These are phyloP conservation scores for Drosophila mayri DNA, from an alignment of 1,140 invertebrate genomes.

Conservation along the genomic window DNA sequence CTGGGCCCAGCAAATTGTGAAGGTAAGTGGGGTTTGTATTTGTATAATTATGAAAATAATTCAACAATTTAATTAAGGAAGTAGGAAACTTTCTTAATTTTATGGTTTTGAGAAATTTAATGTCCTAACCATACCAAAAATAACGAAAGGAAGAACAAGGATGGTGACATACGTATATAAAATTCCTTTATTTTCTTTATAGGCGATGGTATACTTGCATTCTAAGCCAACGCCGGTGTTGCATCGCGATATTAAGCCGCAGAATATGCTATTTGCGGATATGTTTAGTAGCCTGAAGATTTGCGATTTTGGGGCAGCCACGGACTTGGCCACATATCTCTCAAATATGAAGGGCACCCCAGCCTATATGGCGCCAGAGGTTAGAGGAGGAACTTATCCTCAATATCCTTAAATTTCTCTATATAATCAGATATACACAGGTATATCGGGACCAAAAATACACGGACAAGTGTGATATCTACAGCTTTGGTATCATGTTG, in stretches of 20 bases:
- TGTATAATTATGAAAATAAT: background rate
- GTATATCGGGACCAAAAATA: conserved; percentile 1
- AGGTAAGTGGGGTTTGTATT: background rate
- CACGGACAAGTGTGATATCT: conserved; percentile 48
- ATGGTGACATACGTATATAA: too few relatives aligned
- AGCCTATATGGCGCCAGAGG: conserved; percentile 49
- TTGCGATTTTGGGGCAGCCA: conserved; percentile 37
- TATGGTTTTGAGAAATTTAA: background rate
- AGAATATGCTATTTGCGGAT: conserved; percentile 25
- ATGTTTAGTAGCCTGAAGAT: conserved; percentile 33
- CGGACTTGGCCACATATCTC: conserved; percentile 7
- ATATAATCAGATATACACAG: background rate
- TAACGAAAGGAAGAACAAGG: background rate
- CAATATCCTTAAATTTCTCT: too few relatives aligned
- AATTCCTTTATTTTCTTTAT: background rate
- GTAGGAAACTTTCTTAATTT: too few relatives aligned
- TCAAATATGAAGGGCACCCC: conserved; percentile 9
- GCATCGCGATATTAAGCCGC: conserved; percentile 50
- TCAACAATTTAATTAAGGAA: too few relatives aligned
- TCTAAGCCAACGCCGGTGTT: conserved; percentile 12
- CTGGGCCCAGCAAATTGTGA: conserved; percentile 22
- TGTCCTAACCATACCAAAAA: background rate
- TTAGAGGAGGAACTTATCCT: background rate
- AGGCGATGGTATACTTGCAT: conserved; percentile 41
- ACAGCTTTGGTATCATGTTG: conserved; percentile 39